A percentile compares a stretch with the other conserved stretches of the same genome.
phyloP scores from a whole-genome alignment of 2,797 vertebrate genomes.

The Anguilla megastoma region DNA sequence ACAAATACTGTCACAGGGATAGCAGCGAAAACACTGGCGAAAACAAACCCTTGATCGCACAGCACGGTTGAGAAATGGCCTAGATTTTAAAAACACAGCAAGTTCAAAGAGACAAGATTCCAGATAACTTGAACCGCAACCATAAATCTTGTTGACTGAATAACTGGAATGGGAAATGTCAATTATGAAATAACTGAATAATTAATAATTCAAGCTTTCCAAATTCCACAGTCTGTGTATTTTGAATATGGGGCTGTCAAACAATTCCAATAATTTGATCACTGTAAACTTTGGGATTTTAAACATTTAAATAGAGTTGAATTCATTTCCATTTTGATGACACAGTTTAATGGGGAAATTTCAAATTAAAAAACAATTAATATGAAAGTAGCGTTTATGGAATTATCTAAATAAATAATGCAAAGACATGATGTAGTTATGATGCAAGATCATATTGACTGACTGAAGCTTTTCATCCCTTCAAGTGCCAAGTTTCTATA shows the following conservation, averaged over 20 bases:
- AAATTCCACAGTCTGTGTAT: not conserved
- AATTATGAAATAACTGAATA: not conserved
- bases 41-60: slow-evolving; percentile 18
- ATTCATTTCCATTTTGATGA: not conserved
- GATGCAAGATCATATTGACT: not conserved
- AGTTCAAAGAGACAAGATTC: not conserved
- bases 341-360: not conserved
- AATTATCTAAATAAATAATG: not conserved
- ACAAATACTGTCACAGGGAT: slow-evolving; percentile 58
- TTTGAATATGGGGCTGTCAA: not conserved
- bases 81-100: slow-evolving; percentile 7
- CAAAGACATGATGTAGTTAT: not conserved
- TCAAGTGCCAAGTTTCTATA: not conserved
- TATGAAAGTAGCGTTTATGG: not conserved
- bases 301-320: not conserved
- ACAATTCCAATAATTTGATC: not conserved
- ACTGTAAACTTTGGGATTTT: not conserved
- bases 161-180: not conserved
- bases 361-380: not conserved
- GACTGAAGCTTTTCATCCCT: not conserved
- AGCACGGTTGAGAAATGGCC: not conserved
- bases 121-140: not conserved
- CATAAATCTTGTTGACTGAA: not conserved
- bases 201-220: not conserved
- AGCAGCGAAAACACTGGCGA: slow-evolving; percentile 43